Evolutionary conservation across 2,113 vertebrate species (phyloP).

Genomic region (Maccullochella peelii): DNA sequence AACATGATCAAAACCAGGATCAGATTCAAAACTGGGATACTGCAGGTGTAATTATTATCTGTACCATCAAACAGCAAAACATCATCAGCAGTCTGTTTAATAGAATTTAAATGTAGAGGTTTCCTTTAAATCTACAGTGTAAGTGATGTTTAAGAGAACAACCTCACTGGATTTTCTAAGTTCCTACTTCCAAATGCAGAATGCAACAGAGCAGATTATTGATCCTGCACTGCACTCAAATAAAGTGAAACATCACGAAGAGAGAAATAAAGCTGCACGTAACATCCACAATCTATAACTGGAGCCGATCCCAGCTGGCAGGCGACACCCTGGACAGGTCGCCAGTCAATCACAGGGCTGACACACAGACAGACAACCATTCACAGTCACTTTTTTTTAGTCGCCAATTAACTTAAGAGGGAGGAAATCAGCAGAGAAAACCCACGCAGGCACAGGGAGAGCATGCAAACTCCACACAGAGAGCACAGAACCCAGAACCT

Average conservation of each 20-base stretch:
- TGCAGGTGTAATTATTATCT: background rate
- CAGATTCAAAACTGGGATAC: background rate
- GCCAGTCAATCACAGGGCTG: background rate
- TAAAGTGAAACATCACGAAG: background rate
- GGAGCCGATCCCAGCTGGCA: background rate
- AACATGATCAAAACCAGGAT: background rate
- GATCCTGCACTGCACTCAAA: background rate
- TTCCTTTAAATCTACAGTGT: background rate
- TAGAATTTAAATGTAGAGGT: background rate
- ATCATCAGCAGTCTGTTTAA: background rate
- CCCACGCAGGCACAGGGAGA: background rate
- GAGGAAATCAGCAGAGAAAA: background rate
- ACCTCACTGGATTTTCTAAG: background rate
- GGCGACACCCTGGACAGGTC: background rate
- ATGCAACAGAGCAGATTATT: background rate
- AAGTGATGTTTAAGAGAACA: constrained; percentile 5
- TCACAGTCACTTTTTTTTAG: background rate
- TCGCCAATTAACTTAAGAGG: background rate
- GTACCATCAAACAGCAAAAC: background rate
- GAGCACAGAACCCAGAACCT: background rate
- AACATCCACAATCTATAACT: background rate
- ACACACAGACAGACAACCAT: background rate
- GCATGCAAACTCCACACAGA: background rate
- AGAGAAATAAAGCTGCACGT: background rate
- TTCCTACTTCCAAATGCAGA: background rate